Percentiles rank a stretch among this genome's conserved stretches.
phyloP scores from a whole-genome alignment of 2,113 vertebrate species.

The Otus sunia region DNA sequence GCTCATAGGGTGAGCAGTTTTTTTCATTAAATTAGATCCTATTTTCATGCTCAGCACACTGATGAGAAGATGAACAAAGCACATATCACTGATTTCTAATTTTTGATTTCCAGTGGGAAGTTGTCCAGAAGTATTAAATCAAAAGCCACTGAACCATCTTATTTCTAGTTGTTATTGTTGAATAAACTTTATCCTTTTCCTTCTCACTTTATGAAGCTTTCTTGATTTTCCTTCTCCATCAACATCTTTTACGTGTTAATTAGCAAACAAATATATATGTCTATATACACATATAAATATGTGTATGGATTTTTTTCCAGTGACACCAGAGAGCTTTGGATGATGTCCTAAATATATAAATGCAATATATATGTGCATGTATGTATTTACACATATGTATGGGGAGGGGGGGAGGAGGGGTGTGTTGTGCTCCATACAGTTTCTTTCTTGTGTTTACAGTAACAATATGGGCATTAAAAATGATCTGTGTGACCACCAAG shows the following conservation, averaged over 20 bases:
- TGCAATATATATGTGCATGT: neutral
- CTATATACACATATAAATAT: neutral
- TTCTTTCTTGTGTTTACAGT: neutral
- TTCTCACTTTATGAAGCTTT: neutral
- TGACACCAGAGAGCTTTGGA: neutral
- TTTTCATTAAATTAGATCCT: neutral
- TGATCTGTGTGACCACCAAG: neutral
- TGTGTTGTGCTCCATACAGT: neutral
- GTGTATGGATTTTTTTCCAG: neutral
- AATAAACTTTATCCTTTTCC: neutral
- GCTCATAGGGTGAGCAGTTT: neutral
- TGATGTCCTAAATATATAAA: neutral
- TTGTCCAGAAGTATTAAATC: constrained; percentile 10
- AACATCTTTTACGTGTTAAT: neutral
- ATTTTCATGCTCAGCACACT: constrained; percentile 16
- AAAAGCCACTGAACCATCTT: neutral
- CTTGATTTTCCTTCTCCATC: neutral
- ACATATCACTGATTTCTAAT: constrained; percentile 4
- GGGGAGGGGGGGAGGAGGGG: no score
- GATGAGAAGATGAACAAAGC: constrained; percentile 24
- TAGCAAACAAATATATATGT: neutral
- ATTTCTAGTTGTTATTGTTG: neutral
- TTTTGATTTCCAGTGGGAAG: constrained; percentile 6
- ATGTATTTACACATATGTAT: neutral
- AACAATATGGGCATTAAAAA: neutral